phyloP scores from a whole-genome alignment of 2,113 vertebrate species.

The Haliaeetus leucogaster region DNA sequence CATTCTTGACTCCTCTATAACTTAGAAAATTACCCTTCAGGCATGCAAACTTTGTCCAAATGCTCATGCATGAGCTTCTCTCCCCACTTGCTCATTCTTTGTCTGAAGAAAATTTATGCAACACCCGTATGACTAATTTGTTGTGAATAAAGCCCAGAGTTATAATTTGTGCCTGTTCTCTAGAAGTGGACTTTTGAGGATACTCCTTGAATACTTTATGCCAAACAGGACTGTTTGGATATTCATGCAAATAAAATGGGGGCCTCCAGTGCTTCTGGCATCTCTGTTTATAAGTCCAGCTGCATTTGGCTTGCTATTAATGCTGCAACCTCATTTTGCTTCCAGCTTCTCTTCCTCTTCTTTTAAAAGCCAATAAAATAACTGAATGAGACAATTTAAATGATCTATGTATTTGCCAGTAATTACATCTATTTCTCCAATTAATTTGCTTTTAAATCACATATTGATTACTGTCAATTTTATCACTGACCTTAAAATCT shows the following conservation, averaged over 20 bases:
- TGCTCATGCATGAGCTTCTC: not conserved
- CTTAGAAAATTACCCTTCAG: not conserved
- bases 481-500: not conserved
- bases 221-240: conserved; percentile 48
- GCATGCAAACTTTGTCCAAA: not conserved
- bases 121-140: conserved; percentile 3
- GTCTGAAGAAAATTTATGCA: conserved; percentile 23
- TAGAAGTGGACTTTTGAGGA: conserved; percentile 51
- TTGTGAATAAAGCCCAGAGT: conserved; percentile 23
- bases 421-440: not conserved
- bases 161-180: conserved; percentile 33
- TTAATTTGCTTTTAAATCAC: not conserved
- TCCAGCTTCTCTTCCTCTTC: not conserved
- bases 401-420: not conserved
- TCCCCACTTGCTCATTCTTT: not conserved
- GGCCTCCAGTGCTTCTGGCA: conserved; percentile 32
- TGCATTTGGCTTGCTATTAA: conserved; percentile 23
- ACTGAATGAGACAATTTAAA: not conserved
- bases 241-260: conserved; percentile 36
- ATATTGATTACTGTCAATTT: not conserved
- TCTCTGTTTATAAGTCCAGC: not conserved
- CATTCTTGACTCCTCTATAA: not conserved
- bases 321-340: not conserved
- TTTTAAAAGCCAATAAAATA: not conserved
- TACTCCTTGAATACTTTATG: conserved; percentile 41